Percentiles rank a stretch among this genome's conserved stretches.
Evolutionary conservation across 2,797 vertebrate species (phyloP).

Genomic region (Anolis apletophallus): DNA sequence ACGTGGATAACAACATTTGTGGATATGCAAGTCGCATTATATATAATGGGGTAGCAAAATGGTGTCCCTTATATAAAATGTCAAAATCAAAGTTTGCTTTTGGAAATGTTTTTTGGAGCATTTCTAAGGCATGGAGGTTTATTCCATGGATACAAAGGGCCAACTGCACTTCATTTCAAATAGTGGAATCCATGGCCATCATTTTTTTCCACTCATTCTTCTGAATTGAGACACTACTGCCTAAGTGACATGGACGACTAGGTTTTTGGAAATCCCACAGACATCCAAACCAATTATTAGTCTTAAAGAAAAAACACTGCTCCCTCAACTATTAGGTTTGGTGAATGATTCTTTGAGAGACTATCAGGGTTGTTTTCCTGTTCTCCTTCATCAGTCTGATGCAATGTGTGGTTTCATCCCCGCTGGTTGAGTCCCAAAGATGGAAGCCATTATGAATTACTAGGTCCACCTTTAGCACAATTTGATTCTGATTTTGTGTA

Average conservation of each 20-base stretch:
- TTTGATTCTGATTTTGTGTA: background rate
- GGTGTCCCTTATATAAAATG: too few relatives aligned
- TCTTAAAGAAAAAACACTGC: background rate
- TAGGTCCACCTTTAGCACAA: background rate
- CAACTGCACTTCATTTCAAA: background rate
- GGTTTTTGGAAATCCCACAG: background rate
- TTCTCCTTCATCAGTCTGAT: background rate
- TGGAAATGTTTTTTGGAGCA: too few relatives aligned
- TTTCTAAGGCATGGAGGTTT: too few relatives aligned
- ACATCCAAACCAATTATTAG: background rate
- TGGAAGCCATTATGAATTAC: background rate
- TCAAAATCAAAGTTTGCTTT: too few relatives aligned
- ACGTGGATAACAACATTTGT: too few relatives aligned
- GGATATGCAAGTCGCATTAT: too few relatives aligned
- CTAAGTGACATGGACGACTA: background rate
- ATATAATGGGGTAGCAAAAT: too few relatives aligned
- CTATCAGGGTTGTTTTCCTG: background rate
- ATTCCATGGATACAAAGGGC: too few relatives aligned
- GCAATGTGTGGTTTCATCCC: background rate
- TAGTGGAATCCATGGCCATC: background rate
- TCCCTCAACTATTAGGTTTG: background rate
- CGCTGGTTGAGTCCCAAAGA: background rate
- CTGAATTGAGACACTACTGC: background rate
- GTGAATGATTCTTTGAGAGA: background rate
- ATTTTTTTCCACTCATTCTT: background rate